Evolutionary conservation across 2,113 vertebrate genomes (phyloP).

Genomic region (Equus przewalskii): DNA sequence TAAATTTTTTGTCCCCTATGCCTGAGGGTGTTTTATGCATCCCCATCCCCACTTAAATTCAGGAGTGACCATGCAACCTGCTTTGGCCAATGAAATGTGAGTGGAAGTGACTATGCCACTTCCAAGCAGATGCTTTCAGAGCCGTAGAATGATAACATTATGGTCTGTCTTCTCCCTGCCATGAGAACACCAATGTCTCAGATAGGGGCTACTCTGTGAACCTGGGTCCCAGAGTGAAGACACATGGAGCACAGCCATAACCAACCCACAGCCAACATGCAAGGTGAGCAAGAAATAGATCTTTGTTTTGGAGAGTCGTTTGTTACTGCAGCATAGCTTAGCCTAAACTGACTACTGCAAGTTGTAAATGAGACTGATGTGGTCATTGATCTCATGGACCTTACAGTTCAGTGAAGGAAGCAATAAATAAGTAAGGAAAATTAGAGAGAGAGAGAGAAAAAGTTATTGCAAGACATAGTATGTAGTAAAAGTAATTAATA

Average conservation of each 20-base stretch:
- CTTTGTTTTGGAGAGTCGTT: neutral
- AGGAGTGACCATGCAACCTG: neutral
- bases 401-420: neutral
- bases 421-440: neutral
- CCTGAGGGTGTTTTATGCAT: neutral
- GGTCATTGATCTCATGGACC: neutral
- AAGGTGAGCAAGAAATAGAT: conserved; percentile 2
- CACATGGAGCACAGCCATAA: neutral
- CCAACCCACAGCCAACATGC: neutral
- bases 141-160: neutral
- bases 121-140: conserved; percentile 29
- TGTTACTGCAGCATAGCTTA: conserved; percentile 24
- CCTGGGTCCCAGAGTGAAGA: conserved; percentile 1
- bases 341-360: neutral
- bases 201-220: neutral
- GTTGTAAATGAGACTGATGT: neutral
- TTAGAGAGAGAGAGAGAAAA: neutral
- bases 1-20: conserved; percentile 53
- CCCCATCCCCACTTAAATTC: conserved; percentile 30
- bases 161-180: conserved; percentile 32
- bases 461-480: conserved; percentile 29
- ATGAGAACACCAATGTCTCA: neutral
- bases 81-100: conserved; percentile 20
- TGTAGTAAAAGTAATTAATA: neutral
- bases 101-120: conserved; percentile 21